Evolutionary conservation across 1,140 invertebrate species (phyloP).

Genomic region (Colletes latitarsis): DNA sequence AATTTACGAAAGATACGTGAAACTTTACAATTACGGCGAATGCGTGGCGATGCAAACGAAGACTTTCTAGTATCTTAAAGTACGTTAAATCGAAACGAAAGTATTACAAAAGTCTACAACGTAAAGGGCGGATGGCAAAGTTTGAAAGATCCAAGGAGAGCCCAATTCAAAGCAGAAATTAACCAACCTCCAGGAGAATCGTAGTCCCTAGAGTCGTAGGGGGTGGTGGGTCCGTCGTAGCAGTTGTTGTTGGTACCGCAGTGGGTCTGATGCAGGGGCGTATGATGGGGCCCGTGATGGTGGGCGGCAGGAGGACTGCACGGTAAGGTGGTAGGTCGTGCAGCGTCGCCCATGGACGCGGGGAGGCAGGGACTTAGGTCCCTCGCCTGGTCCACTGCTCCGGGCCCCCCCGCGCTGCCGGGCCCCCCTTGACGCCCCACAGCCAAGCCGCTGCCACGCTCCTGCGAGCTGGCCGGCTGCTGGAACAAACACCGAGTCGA

Average conservation of each 20-base stretch:
- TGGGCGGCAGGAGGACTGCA: constrained; percentile 77
- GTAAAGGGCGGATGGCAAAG: too few species aligned
- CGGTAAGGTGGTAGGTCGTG: constrained; percentile 79
- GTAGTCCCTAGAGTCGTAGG: constrained; percentile 80
- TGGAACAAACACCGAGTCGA: constrained; percentile 69
- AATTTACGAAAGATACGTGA: too few species aligned
- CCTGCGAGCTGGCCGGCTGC: constrained; percentile 80
- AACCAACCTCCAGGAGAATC: constrained; percentile 76
- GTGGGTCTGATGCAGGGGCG: constrained; percentile 76
- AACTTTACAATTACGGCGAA: too few species aligned
- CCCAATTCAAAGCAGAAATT: background rate
- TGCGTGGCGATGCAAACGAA: too few species aligned
- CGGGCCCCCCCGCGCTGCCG: constrained; percentile 80
- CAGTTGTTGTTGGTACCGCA: constrained; percentile 79
- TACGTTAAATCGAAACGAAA: background rate
- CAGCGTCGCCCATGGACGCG: constrained; percentile 83
- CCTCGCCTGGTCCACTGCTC: constrained; percentile 86
- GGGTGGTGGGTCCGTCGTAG: constrained; percentile 77
- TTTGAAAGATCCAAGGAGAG: too few species aligned
- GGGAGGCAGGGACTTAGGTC: constrained; percentile 88
- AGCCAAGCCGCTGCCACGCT: constrained; percentile 79
- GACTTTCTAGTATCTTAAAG: too few species aligned
- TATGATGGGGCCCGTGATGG: constrained; percentile 72
- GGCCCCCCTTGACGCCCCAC: constrained; percentile 78
- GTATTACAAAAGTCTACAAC: background rate